These are phyloP conservation scores for Ciona savignyi DNA, from an alignment of 23 tunicate genomes.

Conservation along the genomic window DNA sequence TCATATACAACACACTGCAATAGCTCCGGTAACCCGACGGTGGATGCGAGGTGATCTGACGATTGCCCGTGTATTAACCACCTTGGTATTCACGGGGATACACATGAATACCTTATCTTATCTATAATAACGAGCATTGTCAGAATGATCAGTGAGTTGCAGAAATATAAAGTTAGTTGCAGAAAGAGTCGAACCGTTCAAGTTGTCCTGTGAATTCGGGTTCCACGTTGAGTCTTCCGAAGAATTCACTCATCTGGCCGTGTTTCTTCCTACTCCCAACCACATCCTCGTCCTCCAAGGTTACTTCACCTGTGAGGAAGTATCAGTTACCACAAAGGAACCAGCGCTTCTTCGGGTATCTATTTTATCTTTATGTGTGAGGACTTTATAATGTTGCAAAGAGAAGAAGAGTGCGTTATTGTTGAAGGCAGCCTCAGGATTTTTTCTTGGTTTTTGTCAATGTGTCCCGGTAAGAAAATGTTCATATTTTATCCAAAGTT, in stretches of 20 bases:
- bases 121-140: not conserved
- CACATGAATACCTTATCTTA: too few species aligned
- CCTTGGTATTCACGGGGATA: too few species aligned
- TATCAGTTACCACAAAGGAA: too few species aligned
- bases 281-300: conserved; percentile 42
- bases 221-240: conserved; percentile 30
- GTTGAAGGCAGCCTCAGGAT: too few species aligned
- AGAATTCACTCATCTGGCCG: conserved; percentile 59
- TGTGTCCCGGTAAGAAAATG: too few species aligned
- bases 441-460: too few species aligned
- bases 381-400: too few species aligned
- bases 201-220: conserved; percentile 19
- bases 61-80: conserved; percentile 6
- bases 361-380: too few species aligned
- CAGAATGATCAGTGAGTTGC: conserved; percentile 13
- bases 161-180: conserved; percentile 33
- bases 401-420: too few species aligned
- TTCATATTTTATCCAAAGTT: too few species aligned
- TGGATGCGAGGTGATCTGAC: conserved; percentile 44
- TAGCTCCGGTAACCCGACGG: conserved; percentile 39
- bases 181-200: conserved; percentile 3
- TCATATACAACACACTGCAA: conserved; percentile 67
- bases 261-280: conserved; percentile 44
- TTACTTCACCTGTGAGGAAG: conserved; percentile 40
- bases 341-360: too few species aligned